Percentiles rank a stretch among this genome's conserved stretches.
phyloP scores from a whole-genome alignment of 2,113 vertebrate species.

The Athene cunicularia region DNA sequence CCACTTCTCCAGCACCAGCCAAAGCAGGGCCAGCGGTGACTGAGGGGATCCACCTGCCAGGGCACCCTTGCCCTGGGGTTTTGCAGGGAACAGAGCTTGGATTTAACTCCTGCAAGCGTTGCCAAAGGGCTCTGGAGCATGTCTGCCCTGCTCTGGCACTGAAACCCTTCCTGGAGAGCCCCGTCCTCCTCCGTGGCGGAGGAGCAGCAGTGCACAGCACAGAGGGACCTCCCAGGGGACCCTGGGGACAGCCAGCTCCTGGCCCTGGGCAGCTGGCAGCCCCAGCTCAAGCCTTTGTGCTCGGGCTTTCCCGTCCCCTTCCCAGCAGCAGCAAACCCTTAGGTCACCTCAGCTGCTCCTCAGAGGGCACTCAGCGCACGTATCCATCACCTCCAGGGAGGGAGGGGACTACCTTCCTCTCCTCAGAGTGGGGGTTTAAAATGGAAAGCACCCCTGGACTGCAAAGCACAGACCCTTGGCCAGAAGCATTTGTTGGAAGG shows the following conservation, averaged over 20 bases:
- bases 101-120: background rate
- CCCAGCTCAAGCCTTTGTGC: background rate
- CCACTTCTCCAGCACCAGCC: background rate
- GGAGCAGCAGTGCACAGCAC: background rate
- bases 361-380: accelerated
- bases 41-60: accelerated
- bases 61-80: background rate
- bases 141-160: accelerated
- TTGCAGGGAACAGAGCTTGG: background rate
- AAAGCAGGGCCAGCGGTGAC: accelerated
- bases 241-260: background rate
- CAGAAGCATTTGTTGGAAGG: accelerated
- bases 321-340: background rate
- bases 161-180: background rate
- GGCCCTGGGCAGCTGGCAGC: background rate
- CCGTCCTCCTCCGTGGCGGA: accelerated
- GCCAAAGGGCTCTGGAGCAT: background rate
- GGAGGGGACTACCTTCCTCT: background rate
- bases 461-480: background rate
- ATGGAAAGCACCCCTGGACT: too few species aligned
- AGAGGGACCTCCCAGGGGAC: background rate
- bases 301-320: background rate
- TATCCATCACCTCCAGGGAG: background rate
- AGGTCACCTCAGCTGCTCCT: background rate
- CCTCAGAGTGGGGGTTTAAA: accelerated